Conservation (phyloP, 2,888 invertebrate genomes). For the Tanypteryx hageni region DNA sequence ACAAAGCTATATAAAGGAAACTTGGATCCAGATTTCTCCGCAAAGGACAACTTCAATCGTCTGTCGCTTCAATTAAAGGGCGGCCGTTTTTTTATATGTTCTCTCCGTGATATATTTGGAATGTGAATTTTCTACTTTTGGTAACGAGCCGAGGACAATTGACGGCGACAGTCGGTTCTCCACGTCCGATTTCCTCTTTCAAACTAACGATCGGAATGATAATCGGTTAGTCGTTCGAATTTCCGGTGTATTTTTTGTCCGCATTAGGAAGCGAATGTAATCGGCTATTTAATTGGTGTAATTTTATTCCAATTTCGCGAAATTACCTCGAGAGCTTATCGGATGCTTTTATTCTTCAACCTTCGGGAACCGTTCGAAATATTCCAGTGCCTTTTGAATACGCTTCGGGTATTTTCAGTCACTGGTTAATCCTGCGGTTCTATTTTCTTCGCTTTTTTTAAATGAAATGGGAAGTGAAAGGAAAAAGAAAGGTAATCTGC, state of each 20-base stretch:
- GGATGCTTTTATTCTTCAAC: background rate
- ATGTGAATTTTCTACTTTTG: background rate
- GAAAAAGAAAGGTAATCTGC: too few relatives aligned
- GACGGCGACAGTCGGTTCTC: background rate
- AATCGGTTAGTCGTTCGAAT: background rate
- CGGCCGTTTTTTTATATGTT: background rate
- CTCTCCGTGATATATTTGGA: background rate
- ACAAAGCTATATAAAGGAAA: background rate
- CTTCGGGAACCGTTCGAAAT: background rate
- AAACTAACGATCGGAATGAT: background rate
- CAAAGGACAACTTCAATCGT: background rate
- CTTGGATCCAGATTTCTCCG: background rate
- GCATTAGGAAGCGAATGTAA: background rate
- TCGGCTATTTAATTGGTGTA: background rate
- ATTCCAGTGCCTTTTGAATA: background rate
- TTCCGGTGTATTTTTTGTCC: background rate
- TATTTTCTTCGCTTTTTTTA: too few relatives aligned
- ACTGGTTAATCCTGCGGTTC: constrained; percentile 7
- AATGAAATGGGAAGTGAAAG: too few relatives aligned
- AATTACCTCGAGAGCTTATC: background rate
- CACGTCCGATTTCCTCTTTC: background rate
- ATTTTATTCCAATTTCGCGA: background rate
- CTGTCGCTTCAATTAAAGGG: background rate
- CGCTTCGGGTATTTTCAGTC: background rate
- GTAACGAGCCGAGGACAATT: background rate